phyloP scores from a whole-genome alignment of 2,888 invertebrate genomes.

The Atethmia centrago region DNA sequence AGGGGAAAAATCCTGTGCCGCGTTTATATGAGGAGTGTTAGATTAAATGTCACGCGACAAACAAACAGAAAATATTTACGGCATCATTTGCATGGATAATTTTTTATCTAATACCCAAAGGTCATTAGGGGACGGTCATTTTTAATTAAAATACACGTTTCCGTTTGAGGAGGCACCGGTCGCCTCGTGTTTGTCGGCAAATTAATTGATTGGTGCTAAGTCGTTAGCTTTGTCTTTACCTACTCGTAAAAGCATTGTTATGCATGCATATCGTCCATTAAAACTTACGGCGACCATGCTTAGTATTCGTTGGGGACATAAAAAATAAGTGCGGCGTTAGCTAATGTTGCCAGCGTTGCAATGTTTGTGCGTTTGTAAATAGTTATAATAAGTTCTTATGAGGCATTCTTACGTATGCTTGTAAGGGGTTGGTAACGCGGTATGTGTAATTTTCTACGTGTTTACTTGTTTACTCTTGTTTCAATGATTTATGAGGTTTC shows the following conservation, averaged over 20 bases:
- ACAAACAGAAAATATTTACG: conserved; percentile 54
- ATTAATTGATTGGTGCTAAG: conserved; percentile 77
- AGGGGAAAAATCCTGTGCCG: conserved; percentile 26
- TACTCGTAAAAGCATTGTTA: conserved; percentile 70
- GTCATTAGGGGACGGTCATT: conserved; percentile 70
- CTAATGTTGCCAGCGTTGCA: conserved; percentile 63
- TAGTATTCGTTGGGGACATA: conserved; percentile 71
- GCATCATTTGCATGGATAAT: conserved; percentile 67
- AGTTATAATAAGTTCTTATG: conserved; percentile 53
- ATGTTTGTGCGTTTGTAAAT: conserved; percentile 61
- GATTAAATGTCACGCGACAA: conserved; percentile 58
- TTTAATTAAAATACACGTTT: conserved; percentile 70
- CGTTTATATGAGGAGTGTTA: conserved; percentile 36
- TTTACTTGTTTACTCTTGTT: conserved; percentile 48
- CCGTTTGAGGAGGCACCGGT: conserved; percentile 63
- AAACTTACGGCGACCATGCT: conserved; percentile 74
- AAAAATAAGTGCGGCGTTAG: conserved; percentile 74
- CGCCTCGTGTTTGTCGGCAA: conserved; percentile 72
- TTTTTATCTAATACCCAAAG: conserved; percentile 66
- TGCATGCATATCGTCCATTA: conserved; percentile 75
- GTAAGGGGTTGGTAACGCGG: conserved; percentile 13
- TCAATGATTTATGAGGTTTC: conserved; percentile 37
- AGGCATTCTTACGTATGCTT: conserved; percentile 35
- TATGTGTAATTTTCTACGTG: conserved; percentile 35
- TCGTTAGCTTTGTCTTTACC: conserved; percentile 74